Base-by-base conservation (phyloP, 2,113 vertebrate genomes). In the Riparia riparia region DNA sequence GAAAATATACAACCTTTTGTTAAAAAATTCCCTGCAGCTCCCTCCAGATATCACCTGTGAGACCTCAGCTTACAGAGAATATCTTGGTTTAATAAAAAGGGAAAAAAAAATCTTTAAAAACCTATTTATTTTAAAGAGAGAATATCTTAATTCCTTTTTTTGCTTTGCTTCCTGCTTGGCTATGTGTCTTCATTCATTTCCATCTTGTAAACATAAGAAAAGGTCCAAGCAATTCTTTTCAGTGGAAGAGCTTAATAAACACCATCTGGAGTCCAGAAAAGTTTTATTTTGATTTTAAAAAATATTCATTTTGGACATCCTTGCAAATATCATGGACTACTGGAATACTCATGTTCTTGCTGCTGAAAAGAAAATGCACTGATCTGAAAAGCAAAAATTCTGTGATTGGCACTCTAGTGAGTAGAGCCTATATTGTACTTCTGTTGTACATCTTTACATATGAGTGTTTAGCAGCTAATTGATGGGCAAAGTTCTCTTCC, bases 251-350 rank as follows among this genome's bases (percentile, higher is more conserved):
- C 42, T 90, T 63, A 69, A 58, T 94, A 92, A 97, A 95, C 94
- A 97, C 90, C 94, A 97, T 85, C 92, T 97, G 96, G 88, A 93
- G 79, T 88, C n/a, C 58, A 88, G 63, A 61, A 17, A 80, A 85
- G n/a, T 17, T 65, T 65, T 92, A 65, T 61, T 88, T 90, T 82
- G 11, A 65, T 85, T 85, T 82, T 18, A 31, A 57, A 56, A 80
- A 95, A 90, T 72, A 90, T 34, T 53, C 71, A 34, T 80, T 31
- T 72, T 95, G 79, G 82, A 88, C 63, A 92, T 6, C 4, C n/a
- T 6, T 77, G 17, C 2, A 95, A 97, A 96, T 97, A 57, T 73
- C 82, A 93, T 10, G 29, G 54, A 28, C 63, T 65, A 4, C 26
- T 21, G 28, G 70, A 70, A 77, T 77, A 83, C 11, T 82, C 17